A percentile compares a stretch with the other conserved stretches of the same genome.
phyloP scores from a whole-genome alignment of 2,888 invertebrate genomes.

The Thymelicus sylvestris region DNA sequence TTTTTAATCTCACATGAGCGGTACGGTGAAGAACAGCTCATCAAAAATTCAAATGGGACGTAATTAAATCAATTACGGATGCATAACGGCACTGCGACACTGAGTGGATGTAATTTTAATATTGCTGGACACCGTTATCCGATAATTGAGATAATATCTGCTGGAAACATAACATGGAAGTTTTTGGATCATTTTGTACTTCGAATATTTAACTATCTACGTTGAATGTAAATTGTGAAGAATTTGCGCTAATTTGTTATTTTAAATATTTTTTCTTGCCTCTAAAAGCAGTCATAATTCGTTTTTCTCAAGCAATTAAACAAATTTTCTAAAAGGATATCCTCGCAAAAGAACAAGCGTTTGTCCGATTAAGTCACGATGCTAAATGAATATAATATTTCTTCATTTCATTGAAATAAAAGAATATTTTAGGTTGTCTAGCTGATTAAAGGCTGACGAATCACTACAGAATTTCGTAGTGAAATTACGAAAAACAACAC shows the following conservation, averaged over 20 bases:
- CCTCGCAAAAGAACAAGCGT: constrained; percentile 45
- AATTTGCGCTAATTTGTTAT: too few species aligned
- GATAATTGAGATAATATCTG: constrained; percentile 8
- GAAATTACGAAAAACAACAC: too few species aligned
- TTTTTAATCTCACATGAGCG: constrained; percentile 27
- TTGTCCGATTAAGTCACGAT: constrained; percentile 38
- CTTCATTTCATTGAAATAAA: constrained; percentile 20
- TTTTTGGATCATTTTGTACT: too few species aligned
- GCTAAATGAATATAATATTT: constrained; percentile 40
- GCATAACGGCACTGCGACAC: constrained; percentile 25
- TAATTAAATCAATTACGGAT: constrained; percentile 33
- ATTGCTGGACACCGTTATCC: constrained; percentile 1
- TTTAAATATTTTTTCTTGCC: background rate
- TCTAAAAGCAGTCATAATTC: constrained; percentile 12
- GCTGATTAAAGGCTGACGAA: background rate
- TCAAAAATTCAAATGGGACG: constrained; percentile 27
- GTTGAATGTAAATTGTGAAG: too few species aligned
- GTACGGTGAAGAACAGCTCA: constrained; percentile 20
- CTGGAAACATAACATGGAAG: too few species aligned
- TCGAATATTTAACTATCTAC: too few species aligned
- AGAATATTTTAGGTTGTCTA: background rate
- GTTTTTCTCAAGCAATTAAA: constrained; percentile 25
- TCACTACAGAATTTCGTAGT: too few species aligned
- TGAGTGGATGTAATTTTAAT: constrained; percentile 27
- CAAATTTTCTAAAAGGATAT: constrained; percentile 22